A percentile compares a stretch with the other conserved stretches of the same genome.
phyloP scores from a whole-genome alignment of 2,888 invertebrate genomes.

The Eledona agricola region DNA sequence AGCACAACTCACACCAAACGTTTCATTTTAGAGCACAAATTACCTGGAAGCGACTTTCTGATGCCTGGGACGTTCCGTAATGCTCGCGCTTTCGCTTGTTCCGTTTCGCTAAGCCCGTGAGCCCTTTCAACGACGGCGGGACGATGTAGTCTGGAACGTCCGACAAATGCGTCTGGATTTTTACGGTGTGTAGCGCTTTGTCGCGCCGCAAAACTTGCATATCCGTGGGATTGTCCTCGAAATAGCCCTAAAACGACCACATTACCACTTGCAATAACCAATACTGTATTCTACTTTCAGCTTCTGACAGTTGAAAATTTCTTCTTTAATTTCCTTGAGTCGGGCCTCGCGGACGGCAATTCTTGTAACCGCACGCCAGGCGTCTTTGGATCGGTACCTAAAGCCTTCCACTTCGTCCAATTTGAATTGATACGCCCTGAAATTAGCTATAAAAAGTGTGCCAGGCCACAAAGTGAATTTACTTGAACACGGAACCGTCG shows the following conservation, averaged over 20 bases:
- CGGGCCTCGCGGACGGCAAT: slow-evolving; percentile 94
- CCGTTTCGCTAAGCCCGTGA: slow-evolving; percentile 64
- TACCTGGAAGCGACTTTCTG: slow-evolving; percentile 48
- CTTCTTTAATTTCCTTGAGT: slow-evolving; percentile 93
- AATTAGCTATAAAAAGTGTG: slow-evolving; percentile 33
- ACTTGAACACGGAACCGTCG: slow-evolving; percentile 71
- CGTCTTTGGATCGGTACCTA: slow-evolving; percentile 93
- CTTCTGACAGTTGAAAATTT: slow-evolving; percentile 91
- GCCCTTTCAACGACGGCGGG: slow-evolving; percentile 77
- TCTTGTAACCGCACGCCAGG: slow-evolving; percentile 92
- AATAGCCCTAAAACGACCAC: slow-evolving; percentile 76
- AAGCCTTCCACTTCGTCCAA: slow-evolving; percentile 97
- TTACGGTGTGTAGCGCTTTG: slow-evolving; percentile 85
- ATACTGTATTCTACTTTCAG: slow-evolving; percentile 70
- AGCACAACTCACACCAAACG: slow-evolving; percentile 1
- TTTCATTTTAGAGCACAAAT: neutral
- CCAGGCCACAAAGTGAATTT: too few relatives aligned
- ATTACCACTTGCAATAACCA: slow-evolving; percentile 10
- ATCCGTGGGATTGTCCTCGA: slow-evolving; percentile 91
- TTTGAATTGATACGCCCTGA: slow-evolving; percentile 90
- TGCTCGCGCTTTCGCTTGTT: slow-evolving; percentile 51
- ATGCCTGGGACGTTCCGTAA: slow-evolving; percentile 47
- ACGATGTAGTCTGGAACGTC: slow-evolving; percentile 94
- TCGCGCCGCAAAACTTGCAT: slow-evolving; percentile 85
- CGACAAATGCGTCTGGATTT: slow-evolving; percentile 82